phyloP scores from a whole-genome alignment of 2,888 invertebrate genomes.

The Tridacna crocea region DNA sequence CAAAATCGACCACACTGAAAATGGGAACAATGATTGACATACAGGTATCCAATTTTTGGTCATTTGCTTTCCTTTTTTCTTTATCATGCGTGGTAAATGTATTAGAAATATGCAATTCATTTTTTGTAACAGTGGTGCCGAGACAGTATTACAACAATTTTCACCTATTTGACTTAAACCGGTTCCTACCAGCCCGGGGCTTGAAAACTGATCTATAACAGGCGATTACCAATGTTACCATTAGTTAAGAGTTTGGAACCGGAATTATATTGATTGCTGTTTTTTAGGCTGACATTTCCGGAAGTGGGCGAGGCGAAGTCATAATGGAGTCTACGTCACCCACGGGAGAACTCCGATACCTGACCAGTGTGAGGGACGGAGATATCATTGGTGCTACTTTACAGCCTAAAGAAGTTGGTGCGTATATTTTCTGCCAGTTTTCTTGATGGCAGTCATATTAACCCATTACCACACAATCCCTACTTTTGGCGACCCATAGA shows the following conservation, averaged over 20 bases:
- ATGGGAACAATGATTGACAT: conserved; percentile 66
- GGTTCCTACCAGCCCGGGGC: too few species aligned
- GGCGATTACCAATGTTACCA: too few species aligned
- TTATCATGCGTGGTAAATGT: too few species aligned
- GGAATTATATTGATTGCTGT: too few species aligned
- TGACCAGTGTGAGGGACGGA: conserved; percentile 54
- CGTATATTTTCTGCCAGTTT: conserved; percentile 19
- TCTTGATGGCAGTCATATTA: not conserved
- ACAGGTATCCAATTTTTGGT: conserved; percentile 49
- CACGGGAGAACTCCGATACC: conserved; percentile 87
- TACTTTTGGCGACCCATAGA: too few species aligned
- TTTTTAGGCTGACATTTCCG: conserved; percentile 86
- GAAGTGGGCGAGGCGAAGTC: conserved; percentile 88
- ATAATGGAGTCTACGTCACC: conserved; percentile 96
- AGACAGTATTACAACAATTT: too few species aligned
- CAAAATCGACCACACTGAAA: conserved; percentile 51
- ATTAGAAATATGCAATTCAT: too few species aligned
- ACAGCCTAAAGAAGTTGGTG: conserved; percentile 70
- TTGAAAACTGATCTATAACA: too few species aligned
- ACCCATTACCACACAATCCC: not conserved
- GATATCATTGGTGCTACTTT: conserved; percentile 58
- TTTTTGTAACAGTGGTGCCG: too few species aligned
- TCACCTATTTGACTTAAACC: not conserved
- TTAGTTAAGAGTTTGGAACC: too few species aligned
- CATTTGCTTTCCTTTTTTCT: too few species aligned